These are phyloP conservation scores for Ceratotherium simum DNA, from an alignment of 2,113 vertebrate species.

Conservation along the genomic window DNA sequence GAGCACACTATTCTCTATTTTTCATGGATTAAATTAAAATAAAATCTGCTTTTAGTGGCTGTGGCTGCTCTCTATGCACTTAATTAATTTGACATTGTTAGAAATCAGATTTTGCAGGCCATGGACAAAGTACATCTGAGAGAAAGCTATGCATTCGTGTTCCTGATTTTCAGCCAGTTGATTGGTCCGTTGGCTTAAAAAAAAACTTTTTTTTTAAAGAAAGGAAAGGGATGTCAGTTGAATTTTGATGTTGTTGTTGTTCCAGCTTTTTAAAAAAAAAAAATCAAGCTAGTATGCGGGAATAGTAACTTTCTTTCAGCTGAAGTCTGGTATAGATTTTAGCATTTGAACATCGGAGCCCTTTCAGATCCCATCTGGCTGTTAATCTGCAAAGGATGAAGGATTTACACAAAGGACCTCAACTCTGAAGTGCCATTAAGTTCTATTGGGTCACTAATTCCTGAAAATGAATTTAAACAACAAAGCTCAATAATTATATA, in stretches of 20 bases:
- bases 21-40: not conserved
- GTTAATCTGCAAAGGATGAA: slow-evolving; percentile 62
- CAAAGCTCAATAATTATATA: slow-evolving; percentile 53
- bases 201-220: not conserved
- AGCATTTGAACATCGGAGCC: slow-evolving; percentile 14
- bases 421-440: slow-evolving; percentile 63
- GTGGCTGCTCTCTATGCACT: slow-evolving; percentile 54
- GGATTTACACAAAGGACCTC: slow-evolving; percentile 61
- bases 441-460: slow-evolving; percentile 71
- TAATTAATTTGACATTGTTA: slow-evolving; percentile 76
- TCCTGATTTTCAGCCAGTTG: not conserved
- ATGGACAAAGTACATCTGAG: slow-evolving; percentile 64
- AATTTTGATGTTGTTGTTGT: not conserved
- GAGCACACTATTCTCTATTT: not conserved
- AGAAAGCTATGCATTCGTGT: slow-evolving; percentile 23
- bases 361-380: slow-evolving; percentile 50
- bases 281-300: not conserved
- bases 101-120: slow-evolving; percentile 76
- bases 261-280: not conserved
- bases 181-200: slow-evolving; percentile 56
- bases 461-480: slow-evolving; percentile 74
- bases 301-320: slow-evolving; percentile 50
- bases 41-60: slow-evolving; percentile 45
- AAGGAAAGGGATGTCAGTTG: slow-evolving; percentile 26
- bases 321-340: slow-evolving; percentile 63